Conservation (phyloP, 2,113 vertebrate genomes). For the Henicopernis longicauda region DNA sequence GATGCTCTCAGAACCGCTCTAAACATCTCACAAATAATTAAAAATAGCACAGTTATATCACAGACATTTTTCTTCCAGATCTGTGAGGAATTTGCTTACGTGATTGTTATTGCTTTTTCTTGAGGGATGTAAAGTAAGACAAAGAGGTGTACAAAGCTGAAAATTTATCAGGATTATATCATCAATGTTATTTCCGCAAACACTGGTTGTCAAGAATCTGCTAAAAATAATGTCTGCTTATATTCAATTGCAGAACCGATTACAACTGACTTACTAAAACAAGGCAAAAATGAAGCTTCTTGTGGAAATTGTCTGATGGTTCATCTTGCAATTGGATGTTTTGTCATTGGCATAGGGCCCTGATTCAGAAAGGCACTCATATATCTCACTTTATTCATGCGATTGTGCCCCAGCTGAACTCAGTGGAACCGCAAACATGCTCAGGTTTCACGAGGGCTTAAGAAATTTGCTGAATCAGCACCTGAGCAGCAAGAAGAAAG, state of each 20-base stretch:
- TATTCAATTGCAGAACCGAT: background rate
- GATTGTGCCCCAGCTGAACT: background rate
- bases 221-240: background rate
- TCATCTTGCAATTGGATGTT: background rate
- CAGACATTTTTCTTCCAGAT: background rate
- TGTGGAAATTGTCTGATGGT: background rate
- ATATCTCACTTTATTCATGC: background rate
- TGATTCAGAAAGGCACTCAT: background rate
- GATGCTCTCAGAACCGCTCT: background rate
- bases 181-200: background rate
- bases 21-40: background rate
- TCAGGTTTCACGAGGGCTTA: slow-evolving; percentile 1
- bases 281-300: background rate
- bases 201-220: background rate
- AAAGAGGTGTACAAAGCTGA: background rate
- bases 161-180: background rate
- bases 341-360: background rate
- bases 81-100: background rate
- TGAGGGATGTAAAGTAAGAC: background rate
- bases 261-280: background rate
- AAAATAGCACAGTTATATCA: background rate
- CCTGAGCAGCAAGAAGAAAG: background rate
- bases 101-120: background rate
- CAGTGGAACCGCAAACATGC: background rate
- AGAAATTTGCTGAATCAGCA: slow-evolving; percentile 29